Evolutionary conservation across 1,140 invertebrate genomes (phyloP), one percentile per base, ranked within the genome.

Genomic region (Tachypleus tridentatus): DNA sequence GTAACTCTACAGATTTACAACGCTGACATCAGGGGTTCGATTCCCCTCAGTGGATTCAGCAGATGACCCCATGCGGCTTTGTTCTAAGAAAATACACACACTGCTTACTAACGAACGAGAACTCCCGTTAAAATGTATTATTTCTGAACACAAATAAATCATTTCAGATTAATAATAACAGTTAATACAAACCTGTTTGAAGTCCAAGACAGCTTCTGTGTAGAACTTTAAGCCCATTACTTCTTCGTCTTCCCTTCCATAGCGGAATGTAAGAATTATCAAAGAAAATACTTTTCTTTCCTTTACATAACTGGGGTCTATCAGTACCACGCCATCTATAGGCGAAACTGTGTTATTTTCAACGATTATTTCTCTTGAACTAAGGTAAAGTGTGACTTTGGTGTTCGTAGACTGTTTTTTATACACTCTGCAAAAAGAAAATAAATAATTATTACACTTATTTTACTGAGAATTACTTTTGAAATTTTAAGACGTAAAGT

Each of bases 191-290:
- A 70, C 69, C 67, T 70, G 69, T 62, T 66, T 61, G 7, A 65
- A 70, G 49, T 70, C 69, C 9, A 70, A 57, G 51, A 70, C 61
- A 50, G 69, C 69, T 59, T 70, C 69, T 5, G 69, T 70, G 52
- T 67, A 70, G 77, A 94, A 93, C 75, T 89, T 89, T 63, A 94
- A 78, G 0, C 91, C 91, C 88, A 94, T 92, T 7, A 92, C 89
- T 76, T 94, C 90, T 74, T 93, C 90, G 74, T 94, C 90, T 77
- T 93, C 90, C 53, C 90, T 79, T 0, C 91, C 90, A 72, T 93
- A 93, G 60, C 90, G 87, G 76, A 92, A 93, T 49, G 87, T 91
- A 61, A 92, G 74, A 2, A 88, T 89, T 57, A 93, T 82, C 78
- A 92, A 87, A 56, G 87, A 88, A 73, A 85, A 91, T 48, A 91